Percentiles rank a stretch among this genome's conserved stretches.
Evolutionary conservation across 2,113 vertebrate species (phyloP).

Genomic region (Hystrix brachyura): DNA sequence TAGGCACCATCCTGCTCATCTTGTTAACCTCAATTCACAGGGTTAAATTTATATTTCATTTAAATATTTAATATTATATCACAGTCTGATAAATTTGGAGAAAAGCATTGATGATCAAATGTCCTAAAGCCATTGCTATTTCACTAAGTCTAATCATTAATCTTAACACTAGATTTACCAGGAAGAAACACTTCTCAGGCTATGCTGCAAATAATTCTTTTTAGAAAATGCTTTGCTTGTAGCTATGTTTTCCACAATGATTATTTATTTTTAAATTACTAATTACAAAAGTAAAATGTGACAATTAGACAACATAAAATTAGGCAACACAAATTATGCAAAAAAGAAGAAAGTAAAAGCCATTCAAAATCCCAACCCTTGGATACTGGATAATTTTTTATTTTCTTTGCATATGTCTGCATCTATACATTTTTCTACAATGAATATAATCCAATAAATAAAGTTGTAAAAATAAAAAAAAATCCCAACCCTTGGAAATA

Average conservation of each 20-base stretch:
- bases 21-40: background rate
- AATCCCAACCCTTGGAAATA: background rate
- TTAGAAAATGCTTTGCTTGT: background rate
- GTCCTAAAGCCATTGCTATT: background rate
- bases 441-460: conserved; percentile 51
- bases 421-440: conserved; percentile 64
- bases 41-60: conserved; percentile 10
- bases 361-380: background rate
- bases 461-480: conserved; percentile 53
- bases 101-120: background rate
- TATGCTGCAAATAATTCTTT: background rate
- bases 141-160: background rate
- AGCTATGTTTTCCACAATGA: background rate
- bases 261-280: conserved; percentile 40
- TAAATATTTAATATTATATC: conserved; percentile 6
- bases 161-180: background rate
- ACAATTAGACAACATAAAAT: background rate
- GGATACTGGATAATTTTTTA: background rate
- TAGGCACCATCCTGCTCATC: background rate
- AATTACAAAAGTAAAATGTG: conserved; percentile 56
- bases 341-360: background rate
- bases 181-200: background rate
- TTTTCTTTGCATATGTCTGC: conserved; percentile 64
- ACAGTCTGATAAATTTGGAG: background rate
- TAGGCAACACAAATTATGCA: background rate